These are phyloP conservation scores for Orientallactaga bullata DNA, from an alignment of 2,113 vertebrate genomes.

Conservation along the genomic window DNA sequence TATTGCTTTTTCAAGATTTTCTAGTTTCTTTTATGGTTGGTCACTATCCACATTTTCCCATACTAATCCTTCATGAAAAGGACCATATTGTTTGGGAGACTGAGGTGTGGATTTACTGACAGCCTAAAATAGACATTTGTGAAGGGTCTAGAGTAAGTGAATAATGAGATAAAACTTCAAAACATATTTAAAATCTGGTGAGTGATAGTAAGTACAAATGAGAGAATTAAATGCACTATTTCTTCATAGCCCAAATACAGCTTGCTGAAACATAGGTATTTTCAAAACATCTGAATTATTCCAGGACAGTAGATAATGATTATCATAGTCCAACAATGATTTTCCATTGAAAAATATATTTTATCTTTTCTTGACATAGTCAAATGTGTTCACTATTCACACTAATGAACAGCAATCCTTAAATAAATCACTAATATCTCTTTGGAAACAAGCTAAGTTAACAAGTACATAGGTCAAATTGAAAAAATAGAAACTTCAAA, in stretches of 20 bases:
- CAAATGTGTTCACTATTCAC: conserved; percentile 34
- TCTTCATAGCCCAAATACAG: not conserved
- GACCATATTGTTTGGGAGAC: not conserved
- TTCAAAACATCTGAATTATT: not conserved
- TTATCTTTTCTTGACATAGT: conserved; percentile 18
- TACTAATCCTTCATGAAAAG: not conserved
- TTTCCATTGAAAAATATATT: conserved; percentile 19
- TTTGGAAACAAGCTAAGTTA: conserved; percentile 61
- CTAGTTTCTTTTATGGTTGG: not conserved
- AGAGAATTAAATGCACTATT: not conserved
- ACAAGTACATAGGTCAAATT: conserved; percentile 40
- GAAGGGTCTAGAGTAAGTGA: not conserved
- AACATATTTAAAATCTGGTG: not conserved
- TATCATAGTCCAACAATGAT: not conserved
- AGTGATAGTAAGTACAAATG: not conserved
- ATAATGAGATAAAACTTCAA: not conserved
- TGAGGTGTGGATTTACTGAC: not conserved
- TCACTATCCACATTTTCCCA: not conserved
- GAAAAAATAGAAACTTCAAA: conserved; percentile 56
- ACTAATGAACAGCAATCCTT: conserved; percentile 60
- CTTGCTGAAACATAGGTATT: not conserved
- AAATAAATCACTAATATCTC: conserved; percentile 49
- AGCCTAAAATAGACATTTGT: not conserved
- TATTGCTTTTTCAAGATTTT: not conserved
- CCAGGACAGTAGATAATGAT: not conserved